Percentiles rank a stretch among this genome's conserved stretches.
phyloP scores from a whole-genome alignment of 2,797 vertebrate species.

The Echiichthys vipera region DNA sequence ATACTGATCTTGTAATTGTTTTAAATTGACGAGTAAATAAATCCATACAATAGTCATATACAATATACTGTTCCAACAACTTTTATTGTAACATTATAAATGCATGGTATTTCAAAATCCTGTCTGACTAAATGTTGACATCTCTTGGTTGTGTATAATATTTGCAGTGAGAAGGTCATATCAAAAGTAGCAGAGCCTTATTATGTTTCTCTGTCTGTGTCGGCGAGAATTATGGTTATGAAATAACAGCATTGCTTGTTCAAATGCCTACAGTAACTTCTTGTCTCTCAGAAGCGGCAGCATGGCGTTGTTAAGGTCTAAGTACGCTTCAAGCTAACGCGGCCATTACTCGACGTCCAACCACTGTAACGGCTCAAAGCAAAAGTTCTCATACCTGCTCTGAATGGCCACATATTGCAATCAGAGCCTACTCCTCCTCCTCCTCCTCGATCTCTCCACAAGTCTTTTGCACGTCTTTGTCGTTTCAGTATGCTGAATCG shows the following conservation, averaged over 20 bases:
- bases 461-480: background rate
- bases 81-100: background rate
- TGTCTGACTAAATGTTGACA: background rate
- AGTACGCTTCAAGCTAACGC: background rate
- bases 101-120: background rate
- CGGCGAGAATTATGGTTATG: background rate
- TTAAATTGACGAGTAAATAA: background rate
- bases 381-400: background rate
- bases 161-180: constrained; percentile 7
- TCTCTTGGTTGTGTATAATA: background rate
- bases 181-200: background rate
- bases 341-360: background rate
- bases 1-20: background rate
- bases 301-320: background rate
- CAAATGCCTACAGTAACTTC: background rate
- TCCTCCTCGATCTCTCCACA: background rate
- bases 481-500: background rate
- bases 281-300: background rate
- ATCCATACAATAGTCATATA: background rate
- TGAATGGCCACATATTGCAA: background rate
- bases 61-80: background rate
- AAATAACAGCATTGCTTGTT: constrained; percentile 6
- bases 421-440: background rate
- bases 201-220: constrained; percentile 5
- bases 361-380: too few relatives aligned